Evolutionary conservation across 2,113 vertebrate genomes (phyloP), one percentile per base, ranked within the genome.

Genomic region (Tachysurus fulvidraco): DNA sequence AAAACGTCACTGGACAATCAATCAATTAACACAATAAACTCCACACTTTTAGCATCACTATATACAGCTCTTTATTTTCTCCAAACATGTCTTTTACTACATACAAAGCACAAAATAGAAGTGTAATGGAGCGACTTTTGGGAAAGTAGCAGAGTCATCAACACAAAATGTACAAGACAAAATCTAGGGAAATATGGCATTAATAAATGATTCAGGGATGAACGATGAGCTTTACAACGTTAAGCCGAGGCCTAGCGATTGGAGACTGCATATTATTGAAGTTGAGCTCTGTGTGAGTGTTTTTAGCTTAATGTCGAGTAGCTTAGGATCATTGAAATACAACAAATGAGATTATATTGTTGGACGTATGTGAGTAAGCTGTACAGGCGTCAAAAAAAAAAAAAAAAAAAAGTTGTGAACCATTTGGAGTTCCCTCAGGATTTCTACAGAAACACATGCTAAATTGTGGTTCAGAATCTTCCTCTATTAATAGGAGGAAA

Each of bases 61-160:
- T 95, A 88, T 95, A 95, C 94, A 95, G 95, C 93, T 89, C 90
- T 95, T 94, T 94, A 94, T 95, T 95, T 92, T 90, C 91, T 74
- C 77, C 90, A 93, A 93, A 93, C 91, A 94, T 94, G 73, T 94
- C 87, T 93, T 89, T 93, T 92, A 93, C 92, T 94, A 95, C 92
- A 91, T 91, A 95, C 91, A 94, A 94, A 91, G 92, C 93, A 92
- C 90, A 90, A 94, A 93, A 94, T 92, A 93, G 94, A 93, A 90
- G 92, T 92, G 93, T 93, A 94, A 94, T 88, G 85, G 86, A 94
- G 93, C 90, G 76, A 91, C 90, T 93, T 93, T 93, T 88, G 88
- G 88, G 90, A 83, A 77, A 88, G 87, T 81, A 81, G 89, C 80
- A 89, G 88, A 83, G 87, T 88, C 57, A 91, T 85, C 89, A 79